A percentile compares a stretch with the other conserved stretches of the same genome.
Evolutionary conservation across 2,888 invertebrate genomes (phyloP).

Genomic region (Minunthozetes semirufus): DNA sequence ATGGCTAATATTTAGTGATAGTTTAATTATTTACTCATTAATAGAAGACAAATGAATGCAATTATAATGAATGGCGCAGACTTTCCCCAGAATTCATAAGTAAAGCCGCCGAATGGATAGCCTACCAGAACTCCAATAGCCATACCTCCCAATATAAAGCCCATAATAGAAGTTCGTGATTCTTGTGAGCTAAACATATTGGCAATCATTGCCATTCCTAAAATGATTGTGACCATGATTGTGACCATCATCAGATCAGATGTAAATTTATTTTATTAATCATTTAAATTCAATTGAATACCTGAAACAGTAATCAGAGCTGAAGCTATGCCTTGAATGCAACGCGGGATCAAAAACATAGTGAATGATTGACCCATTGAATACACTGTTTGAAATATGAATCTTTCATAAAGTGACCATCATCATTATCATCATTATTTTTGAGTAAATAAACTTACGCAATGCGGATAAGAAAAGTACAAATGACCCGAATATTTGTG

Average conservation of each 20-base stretch:
- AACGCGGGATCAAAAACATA: constrained; percentile 63
- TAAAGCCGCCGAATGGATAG: constrained; percentile 70
- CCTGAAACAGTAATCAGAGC: constrained; percentile 67
- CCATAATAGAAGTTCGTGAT: constrained; percentile 64
- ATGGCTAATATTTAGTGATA: too few species aligned
- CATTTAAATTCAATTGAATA: too few species aligned
- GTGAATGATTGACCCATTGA: constrained; percentile 65
- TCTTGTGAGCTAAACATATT: constrained; percentile 54
- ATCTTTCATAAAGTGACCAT: too few species aligned
- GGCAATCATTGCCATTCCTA: constrained; percentile 71
- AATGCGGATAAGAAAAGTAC: constrained; percentile 62
- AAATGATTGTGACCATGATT: too few species aligned
- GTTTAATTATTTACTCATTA: constrained; percentile 34
- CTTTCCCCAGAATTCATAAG: constrained; percentile 69
- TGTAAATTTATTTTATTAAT: too few species aligned
- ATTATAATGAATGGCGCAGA: constrained; percentile 66
- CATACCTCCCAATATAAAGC: constrained; percentile 69
- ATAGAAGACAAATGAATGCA: constrained; percentile 55
- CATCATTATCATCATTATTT: too few species aligned
- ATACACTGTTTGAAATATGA: constrained; percentile 57
- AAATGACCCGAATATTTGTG: constrained; percentile 62
- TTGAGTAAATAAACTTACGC: constrained; percentile 61
- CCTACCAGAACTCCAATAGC: constrained; percentile 72
- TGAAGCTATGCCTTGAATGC: constrained; percentile 71
- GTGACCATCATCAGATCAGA: too few species aligned